These are phyloP conservation scores for Mimachlamys varia DNA, from an alignment of 2,888 invertebrate species.

Conservation along the genomic window DNA sequence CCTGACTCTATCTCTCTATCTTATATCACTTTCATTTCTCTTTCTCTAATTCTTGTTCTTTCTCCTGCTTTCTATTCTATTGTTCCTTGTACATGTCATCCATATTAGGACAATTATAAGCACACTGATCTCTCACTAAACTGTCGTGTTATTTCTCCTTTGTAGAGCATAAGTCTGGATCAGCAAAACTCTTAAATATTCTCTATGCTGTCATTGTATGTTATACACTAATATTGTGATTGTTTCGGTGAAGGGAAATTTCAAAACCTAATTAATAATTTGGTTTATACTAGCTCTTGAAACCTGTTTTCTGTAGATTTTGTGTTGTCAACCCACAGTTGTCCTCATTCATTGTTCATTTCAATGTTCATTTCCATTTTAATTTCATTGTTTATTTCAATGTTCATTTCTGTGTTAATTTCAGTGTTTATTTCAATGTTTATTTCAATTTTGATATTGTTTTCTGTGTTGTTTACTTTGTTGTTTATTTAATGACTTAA, in stretches of 20 bases:
- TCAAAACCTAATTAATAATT: too few species aligned
- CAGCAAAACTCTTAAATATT: too few species aligned
- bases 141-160: too few species aligned
- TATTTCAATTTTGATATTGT: background rate
- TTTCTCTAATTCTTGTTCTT: background rate
- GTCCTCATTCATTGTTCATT: background rate
- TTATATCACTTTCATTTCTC: too few species aligned
- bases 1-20: background rate
- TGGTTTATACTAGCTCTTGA: too few species aligned
- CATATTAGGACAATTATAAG: background rate
- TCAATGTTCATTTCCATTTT: background rate
- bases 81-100: background rate
- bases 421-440: too few species aligned
- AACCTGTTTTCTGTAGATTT: background rate
- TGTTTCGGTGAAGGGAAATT: too few species aligned
- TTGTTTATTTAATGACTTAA: background rate
- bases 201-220: too few species aligned
- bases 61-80: background rate
- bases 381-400: background rate
- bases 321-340: background rate
- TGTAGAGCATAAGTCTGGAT: background rate
- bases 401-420: background rate
- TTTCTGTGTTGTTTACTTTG: background rate
- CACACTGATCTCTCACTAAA: background rate
- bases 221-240: too few species aligned